Evolutionary conservation across 2,113 vertebrate species (phyloP).

Genomic region (Carettochelys insculpta): DNA sequence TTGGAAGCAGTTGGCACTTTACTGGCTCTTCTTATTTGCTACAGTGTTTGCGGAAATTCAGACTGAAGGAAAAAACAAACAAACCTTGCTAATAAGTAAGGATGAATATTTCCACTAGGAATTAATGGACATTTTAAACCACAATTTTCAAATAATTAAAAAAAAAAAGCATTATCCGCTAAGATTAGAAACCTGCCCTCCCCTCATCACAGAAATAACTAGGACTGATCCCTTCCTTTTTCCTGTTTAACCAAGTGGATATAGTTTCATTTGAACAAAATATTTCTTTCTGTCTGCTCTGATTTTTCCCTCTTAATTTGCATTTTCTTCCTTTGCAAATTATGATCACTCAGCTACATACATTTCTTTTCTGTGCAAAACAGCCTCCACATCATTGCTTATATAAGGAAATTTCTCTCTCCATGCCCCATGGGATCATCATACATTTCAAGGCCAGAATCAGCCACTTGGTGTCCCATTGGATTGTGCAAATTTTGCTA

Average conservation of each 20-base stretch:
- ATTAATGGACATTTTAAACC: background rate
- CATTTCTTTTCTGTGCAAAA: background rate
- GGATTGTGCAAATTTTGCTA: background rate
- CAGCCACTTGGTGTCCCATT: background rate
- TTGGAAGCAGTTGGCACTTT: background rate
- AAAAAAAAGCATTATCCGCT: background rate
- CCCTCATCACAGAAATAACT: background rate
- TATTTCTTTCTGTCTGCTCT: background rate
- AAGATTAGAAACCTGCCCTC: background rate
- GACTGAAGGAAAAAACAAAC: background rate
- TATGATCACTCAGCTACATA: background rate
- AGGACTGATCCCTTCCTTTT: background rate
- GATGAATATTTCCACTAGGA: background rate
- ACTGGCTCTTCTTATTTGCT: background rate
- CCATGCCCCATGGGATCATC: background rate
- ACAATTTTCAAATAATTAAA: background rate
- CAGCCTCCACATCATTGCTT: background rate
- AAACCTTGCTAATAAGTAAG: background rate
- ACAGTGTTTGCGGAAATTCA: background rate
- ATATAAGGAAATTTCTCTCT: slow-evolving; percentile 1
- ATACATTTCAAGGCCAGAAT: background rate
- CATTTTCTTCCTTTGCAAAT: background rate
- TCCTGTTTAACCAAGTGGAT: background rate
- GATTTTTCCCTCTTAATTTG: background rate
- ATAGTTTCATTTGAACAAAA: background rate